phyloP scores from a whole-genome alignment of 1,140 invertebrate genomes.

The Schmidtea mediterranea region DNA sequence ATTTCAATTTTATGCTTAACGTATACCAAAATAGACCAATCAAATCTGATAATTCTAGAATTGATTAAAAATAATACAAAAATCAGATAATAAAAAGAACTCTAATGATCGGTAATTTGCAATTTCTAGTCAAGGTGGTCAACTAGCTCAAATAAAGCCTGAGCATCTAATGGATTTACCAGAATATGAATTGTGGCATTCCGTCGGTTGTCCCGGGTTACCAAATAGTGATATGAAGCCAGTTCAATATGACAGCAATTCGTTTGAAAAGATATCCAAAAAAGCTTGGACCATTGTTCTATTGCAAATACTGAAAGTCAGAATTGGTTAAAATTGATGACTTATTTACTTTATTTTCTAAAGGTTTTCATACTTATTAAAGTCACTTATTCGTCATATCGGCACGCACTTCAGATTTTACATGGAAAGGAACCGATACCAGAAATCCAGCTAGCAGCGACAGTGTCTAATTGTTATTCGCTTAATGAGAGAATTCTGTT shows the following conservation, averaged over 20 bases:
- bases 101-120: background rate
- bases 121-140: conserved; percentile 17
- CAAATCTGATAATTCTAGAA: too few species aligned
- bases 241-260: conserved; percentile 15
- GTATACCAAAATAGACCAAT: too few species aligned
- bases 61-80: background rate
- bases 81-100: background rate
- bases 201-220: conserved; percentile 11
- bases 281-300: conserved; percentile 24
- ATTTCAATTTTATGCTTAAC: too few species aligned
- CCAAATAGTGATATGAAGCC: conserved; percentile 7
- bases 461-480: conserved; percentile 24
- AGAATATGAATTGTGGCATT: conserved; percentile 22
- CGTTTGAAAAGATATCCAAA: conserved; percentile 25
- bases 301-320: conserved; percentile 25
- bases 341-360: too few species aligned
- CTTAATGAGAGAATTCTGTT: conserved; percentile 21
- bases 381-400: too few species aligned
- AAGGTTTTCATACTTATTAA: too few species aligned
- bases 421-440: conserved; percentile 11
- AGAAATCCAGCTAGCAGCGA: conserved; percentile 18
- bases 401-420: too few species aligned
- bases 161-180: conserved; percentile 23
- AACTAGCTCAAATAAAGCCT: conserved; percentile 20
- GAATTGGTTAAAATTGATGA: too few species aligned